phyloP scores from a whole-genome alignment of 1,140 invertebrate genomes.

The Amphibalanus amphitrite region DNA sequence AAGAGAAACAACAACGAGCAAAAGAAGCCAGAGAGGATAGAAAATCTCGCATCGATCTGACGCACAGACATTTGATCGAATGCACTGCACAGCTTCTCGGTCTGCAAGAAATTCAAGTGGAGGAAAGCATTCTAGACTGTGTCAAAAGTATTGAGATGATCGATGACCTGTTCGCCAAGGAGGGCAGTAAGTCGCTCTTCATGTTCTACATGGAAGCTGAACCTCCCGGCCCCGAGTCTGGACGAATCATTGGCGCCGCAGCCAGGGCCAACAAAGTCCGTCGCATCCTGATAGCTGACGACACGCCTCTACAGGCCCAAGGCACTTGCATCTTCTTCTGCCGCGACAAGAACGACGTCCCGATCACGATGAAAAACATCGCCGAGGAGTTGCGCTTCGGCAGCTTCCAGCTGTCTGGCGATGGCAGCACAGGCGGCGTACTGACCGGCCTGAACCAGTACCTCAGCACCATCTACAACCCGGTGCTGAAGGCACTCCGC shows the following conservation, averaged over 20 bases:
- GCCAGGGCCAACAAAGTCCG: neutral
- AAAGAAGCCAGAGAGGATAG: neutral
- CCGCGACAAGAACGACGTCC: neutral
- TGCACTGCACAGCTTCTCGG: neutral
- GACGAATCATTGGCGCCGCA: neutral
- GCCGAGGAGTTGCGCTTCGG: neutral
- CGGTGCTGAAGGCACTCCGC: neutral
- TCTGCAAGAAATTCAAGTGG: neutral
- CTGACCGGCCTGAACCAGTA: neutral
- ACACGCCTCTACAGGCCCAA: neutral
- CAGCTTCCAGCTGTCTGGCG: neutral
- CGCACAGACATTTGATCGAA: neutral
- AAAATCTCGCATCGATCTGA: neutral
- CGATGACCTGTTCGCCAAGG: neutral
- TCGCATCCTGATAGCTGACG: neutral
- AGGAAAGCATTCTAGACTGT: neutral
- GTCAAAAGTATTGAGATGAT: neutral
- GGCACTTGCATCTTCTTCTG: neutral
- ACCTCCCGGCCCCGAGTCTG: neutral
- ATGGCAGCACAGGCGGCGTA: neutral
- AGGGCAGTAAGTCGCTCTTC: neutral
- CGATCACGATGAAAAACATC: constrained; percentile 2
- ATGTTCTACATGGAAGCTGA: neutral
- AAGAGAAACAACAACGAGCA: neutral
- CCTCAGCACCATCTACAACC: neutral